Percentiles rank a stretch among this genome's conserved stretches.
These are phyloP conservation scores for Petrocephalus sullivani DNA, from an alignment of 2,797 vertebrate genomes.

Conservation along the genomic window DNA sequence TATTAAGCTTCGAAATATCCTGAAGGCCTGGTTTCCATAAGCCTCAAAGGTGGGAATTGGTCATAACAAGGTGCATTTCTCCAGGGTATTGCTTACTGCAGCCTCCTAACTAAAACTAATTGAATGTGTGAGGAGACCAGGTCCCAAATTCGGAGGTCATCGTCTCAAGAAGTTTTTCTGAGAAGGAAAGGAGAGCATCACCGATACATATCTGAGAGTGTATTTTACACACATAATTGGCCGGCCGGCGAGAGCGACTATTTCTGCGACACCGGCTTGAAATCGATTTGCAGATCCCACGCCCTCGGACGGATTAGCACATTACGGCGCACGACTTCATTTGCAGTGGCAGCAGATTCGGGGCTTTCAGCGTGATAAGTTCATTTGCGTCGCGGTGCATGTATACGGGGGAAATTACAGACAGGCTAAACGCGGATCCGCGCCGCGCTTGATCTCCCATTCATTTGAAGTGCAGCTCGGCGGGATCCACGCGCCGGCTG, in stretches of 20 bases:
- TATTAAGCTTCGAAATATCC: neutral
- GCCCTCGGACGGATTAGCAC: conserved; percentile 59
- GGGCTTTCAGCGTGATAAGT: conserved; percentile 62
- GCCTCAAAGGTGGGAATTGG: neutral
- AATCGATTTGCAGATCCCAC: conserved; percentile 42
- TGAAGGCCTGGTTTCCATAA: neutral
- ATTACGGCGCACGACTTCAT: conserved; percentile 56
- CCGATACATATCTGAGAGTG: conserved; percentile 3
- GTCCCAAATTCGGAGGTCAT: neutral
- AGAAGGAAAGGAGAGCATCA: neutral
- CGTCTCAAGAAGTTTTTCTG: neutral
- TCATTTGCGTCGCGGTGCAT: conserved; percentile 61
- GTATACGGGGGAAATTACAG: conserved; percentile 58
- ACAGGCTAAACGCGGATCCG: conserved; percentile 55
- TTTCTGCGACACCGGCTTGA: conserved; percentile 18
- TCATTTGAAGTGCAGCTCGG: conserved; percentile 64
- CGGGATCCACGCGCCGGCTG: conserved; percentile 51
- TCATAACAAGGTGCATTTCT: neutral
- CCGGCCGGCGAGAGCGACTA: neutral
- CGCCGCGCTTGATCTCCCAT: conserved; percentile 61
- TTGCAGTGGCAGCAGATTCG: conserved; percentile 54
- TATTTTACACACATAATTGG: conserved; percentile 4
- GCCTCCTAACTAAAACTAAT: conserved; percentile 7
- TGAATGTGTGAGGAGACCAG: neutral
- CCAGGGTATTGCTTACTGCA: neutral